Percentiles rank a stretch among this genome's conserved stretches.
Conservation (phyloP, 2,888 invertebrate genomes). For the Ochropleura leucogaster region DNA sequence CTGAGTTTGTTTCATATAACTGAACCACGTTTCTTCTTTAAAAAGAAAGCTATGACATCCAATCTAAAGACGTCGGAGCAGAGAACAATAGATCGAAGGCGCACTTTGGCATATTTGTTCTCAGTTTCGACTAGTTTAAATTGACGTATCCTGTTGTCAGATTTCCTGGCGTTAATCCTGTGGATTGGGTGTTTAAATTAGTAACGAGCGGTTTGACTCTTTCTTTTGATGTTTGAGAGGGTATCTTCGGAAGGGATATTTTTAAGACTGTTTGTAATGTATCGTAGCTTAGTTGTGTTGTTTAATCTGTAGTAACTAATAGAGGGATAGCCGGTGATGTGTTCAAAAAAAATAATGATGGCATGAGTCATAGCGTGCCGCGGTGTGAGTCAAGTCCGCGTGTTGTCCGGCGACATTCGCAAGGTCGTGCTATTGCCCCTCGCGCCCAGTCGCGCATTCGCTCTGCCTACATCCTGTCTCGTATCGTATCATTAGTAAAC, state of each 20-base stretch:
- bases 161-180: conserved; percentile 86
- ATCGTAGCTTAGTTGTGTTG: conserved; percentile 56
- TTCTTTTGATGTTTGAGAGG: conserved; percentile 81
- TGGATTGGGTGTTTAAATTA: conserved; percentile 81
- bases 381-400: conserved; percentile 75
- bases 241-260: conserved; percentile 72
- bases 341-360: conserved; percentile 62
- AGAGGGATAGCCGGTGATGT: conserved; percentile 42
- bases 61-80: conserved; percentile 57
- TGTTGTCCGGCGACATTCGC: conserved; percentile 80
- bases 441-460: conserved; percentile 58
- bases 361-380: conserved; percentile 74
- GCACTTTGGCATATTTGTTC: conserved; percentile 77
- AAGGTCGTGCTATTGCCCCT: conserved; percentile 82
- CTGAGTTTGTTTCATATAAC: conserved; percentile 55
- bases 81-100: conserved; percentile 75
- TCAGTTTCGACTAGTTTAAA: conserved; percentile 86
- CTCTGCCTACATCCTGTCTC: conserved; percentile 72
- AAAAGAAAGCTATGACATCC: conserved; percentile 70
- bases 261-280: conserved; percentile 58
- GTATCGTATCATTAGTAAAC: conserved; percentile 59
- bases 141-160: conserved; percentile 89
- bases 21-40: conserved; percentile 47
- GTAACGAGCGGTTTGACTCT: conserved; percentile 75
- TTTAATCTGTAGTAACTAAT: conserved; percentile 57